A percentile compares a stretch with the other conserved stretches of the same genome.
Conservation (phyloP, 23 tunicate species). For the Diplosoma virens region DNA sequence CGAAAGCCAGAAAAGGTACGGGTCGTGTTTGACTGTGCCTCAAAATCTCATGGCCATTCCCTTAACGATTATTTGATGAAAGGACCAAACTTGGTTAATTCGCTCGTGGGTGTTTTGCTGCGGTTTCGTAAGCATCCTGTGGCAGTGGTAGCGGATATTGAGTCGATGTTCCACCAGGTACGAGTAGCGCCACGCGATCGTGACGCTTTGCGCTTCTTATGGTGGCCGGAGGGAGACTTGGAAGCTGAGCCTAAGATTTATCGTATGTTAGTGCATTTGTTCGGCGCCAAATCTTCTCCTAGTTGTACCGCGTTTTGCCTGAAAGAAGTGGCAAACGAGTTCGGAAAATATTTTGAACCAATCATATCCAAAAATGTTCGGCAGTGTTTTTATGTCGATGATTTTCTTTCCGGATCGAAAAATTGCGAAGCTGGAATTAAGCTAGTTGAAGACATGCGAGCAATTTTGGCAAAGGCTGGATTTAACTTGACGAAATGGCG, state of each 20-base stretch:
- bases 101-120: conserved; percentile 14
- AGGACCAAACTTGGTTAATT: conserved; percentile 41
- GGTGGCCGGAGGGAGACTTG: conserved; percentile 32
- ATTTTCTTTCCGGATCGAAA: no score
- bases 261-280: conserved; percentile 26
- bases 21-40: conserved; percentile 15
- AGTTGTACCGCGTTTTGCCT: no score
- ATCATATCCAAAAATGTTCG: no score
- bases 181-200: background rate
- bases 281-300: conserved; percentile 41
- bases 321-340: no score
- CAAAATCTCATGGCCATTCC: background rate
- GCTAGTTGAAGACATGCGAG: no score
- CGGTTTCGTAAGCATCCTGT: conserved; percentile 24
- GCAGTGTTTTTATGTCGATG: no score
- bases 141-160: conserved; percentile 24
- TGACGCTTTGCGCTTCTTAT: conserved; percentile 20
- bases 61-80: conserved; percentile 13
- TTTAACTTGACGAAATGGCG: no score
- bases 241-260: background rate
- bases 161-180: conserved; percentile 41
- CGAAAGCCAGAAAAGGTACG: conserved; percentile 15
- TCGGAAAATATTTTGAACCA: no score
- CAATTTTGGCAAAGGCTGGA: no score
- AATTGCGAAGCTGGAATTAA: no score